Evolutionary conservation across 2,888 invertebrate species (phyloP).

Genomic region (Camponotus fellah): DNA sequence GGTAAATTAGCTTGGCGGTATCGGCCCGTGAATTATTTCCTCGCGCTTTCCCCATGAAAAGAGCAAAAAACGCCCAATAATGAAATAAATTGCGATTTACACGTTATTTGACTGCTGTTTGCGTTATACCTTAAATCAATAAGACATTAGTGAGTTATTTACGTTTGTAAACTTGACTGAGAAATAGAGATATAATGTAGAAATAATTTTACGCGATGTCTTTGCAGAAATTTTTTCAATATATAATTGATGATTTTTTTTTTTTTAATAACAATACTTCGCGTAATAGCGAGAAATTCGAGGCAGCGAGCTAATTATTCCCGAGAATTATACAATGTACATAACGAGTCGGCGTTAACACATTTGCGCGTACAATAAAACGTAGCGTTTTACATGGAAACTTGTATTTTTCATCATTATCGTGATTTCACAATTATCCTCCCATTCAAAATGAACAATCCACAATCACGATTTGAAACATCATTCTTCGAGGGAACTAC

Average conservation of each 20-base stretch:
- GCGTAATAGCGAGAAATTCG: constrained; percentile 7
- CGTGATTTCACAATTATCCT: constrained; percentile 40
- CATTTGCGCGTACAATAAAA: not conserved
- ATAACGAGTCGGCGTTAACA: constrained; percentile 30
- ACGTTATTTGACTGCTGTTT: not conserved
- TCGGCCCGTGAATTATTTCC: constrained; percentile 37
- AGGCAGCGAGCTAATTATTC: constrained; percentile 29
- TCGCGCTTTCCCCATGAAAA: not conserved
- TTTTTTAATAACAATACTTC: not conserved
- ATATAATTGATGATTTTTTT: not conserved
- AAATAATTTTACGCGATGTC: not conserved
- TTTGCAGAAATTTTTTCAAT: not conserved
- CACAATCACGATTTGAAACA: constrained; percentile 43
- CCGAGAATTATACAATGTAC: constrained; percentile 33
- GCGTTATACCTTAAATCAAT: not conserved
- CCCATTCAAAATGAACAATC: constrained; percentile 46
- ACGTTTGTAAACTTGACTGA: not conserved
- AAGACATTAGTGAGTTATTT: not conserved
- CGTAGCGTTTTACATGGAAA: not conserved
- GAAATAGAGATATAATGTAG: not conserved
- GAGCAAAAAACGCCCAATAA: not conserved
- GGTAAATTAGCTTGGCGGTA: constrained; percentile 38
- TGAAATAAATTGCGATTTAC: not conserved
- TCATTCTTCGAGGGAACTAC: not conserved
- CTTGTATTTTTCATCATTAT: constrained; percentile 50